phyloP scores from a whole-genome alignment of 2,888 invertebrate species.

The Papilio elwesi region DNA sequence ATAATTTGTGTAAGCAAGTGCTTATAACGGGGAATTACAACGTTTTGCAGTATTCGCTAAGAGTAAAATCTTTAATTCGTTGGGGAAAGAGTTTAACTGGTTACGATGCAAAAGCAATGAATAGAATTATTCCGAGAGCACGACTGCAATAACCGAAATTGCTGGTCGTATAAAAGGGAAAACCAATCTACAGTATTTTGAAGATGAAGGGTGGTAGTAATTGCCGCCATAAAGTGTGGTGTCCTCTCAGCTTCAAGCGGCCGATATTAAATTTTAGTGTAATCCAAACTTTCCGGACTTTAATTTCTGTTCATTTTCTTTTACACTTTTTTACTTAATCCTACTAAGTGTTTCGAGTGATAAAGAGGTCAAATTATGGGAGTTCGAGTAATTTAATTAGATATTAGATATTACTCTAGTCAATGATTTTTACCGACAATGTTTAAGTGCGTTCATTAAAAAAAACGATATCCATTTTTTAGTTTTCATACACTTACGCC shows the following conservation, averaged over 20 bases:
- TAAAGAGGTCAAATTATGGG: constrained; percentile 61
- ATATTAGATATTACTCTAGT: constrained; percentile 18
- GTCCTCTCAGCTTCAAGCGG: constrained; percentile 67
- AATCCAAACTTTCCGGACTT: constrained; percentile 67
- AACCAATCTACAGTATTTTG: constrained; percentile 74
- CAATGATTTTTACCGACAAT: not conserved
- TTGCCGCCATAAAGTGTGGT: constrained; percentile 78
- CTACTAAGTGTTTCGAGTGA: constrained; percentile 58
- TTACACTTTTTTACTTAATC: constrained; percentile 64
- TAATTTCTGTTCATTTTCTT: constrained; percentile 69
- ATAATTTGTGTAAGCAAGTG: not conserved
- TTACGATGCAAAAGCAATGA: constrained; percentile 31
- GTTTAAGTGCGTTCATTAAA: constrained; percentile 11
- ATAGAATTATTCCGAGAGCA: constrained; percentile 27
- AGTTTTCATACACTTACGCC: not conserved
- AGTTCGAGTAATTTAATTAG: constrained; percentile 45
- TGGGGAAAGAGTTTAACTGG: constrained; percentile 14
- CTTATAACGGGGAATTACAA: not conserved
- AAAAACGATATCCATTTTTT: not conserved
- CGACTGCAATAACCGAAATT: constrained; percentile 63
- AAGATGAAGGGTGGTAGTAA: constrained; percentile 76
- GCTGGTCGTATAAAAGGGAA: constrained; percentile 71
- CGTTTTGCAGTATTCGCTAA: not conserved
- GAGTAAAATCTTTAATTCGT: constrained; percentile 1
- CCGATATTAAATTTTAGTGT: constrained; percentile 78